Base-by-base conservation (phyloP, 2,113 vertebrate species). In the Leucoraja erinaceus region DNA sequence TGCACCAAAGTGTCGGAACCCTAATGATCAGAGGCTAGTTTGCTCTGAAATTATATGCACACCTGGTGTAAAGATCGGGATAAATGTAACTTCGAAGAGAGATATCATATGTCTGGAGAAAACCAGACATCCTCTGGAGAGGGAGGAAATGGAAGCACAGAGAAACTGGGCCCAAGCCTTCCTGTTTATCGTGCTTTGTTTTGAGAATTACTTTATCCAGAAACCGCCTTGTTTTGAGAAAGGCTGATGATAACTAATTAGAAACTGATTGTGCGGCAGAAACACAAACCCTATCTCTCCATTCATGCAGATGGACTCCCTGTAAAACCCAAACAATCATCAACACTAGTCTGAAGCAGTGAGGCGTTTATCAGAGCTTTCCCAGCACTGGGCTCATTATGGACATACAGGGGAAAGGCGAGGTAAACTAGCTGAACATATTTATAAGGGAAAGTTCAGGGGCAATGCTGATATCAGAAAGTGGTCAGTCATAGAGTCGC, bases 121-220 rank as follows among this genome's bases (percentile, higher is more conserved):
- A 91, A 25, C 70, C 63, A 70, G 70, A 91, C 63, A 54, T 72
- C 90, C 68, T 91, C 66, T 47, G 20, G 38, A 72, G 33, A 12
- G 66, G 31, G 66, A 91, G 90, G 90, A 91, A 72, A 54, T 91
- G 90, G n/a, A 72, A 25, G 68, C 68, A 31, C 68, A 54, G 68
- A 25, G 18, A 72, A 68, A 72, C 38, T 72, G 47, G 7, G 31
- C 33, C 90, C 33, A 72, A 68, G 11, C 33, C 90, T 91, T 91
- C 90, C 90, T 91, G 90, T 91, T 91, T 91, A 25, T 91, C 38
- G 10, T 28, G 33, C 33, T 91, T 91, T 91, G 90, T 91, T 91
- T 72, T 91, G 90, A 72, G 90, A 91, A 72, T 91, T 72, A 22
- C 90, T 91, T 54, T 72, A 70, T 72, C 68, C 90, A 33, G 38